A percentile compares a stretch with the other conserved stretches of the same genome.
Conservation (phyloP, 2,888 invertebrate genomes). For the Drosophila demipolita region DNA sequence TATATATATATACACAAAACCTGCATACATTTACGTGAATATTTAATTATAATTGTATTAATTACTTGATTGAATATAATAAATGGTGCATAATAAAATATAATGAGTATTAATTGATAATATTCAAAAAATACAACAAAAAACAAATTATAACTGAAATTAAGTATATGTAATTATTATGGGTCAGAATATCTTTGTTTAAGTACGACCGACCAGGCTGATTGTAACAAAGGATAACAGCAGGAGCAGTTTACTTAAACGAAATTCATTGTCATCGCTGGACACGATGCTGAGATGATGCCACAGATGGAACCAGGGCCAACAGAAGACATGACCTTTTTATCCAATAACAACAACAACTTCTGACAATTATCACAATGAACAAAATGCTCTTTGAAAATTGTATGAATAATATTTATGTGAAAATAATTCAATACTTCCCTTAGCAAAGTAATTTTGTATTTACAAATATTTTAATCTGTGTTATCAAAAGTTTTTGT, state of each 20-base stretch:
- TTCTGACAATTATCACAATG: background rate
- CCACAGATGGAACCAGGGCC: constrained; percentile 13
- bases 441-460: constrained; percentile 3
- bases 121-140: constrained; percentile 1
- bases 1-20: constrained; percentile 33
- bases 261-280: background rate
- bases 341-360: background rate
- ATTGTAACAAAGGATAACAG: background rate
- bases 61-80: constrained; percentile 58
- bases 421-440: background rate
- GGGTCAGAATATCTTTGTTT: background rate
- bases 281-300: background rate
- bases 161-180: background rate
- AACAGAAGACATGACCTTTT: background rate
- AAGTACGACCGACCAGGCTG: background rate
- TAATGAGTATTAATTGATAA: constrained; percentile 4
- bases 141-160: background rate
- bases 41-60: constrained; percentile 52
- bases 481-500: constrained; percentile 57
- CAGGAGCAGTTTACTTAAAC: background rate
- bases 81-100: constrained; percentile 55
- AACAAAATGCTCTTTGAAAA: background rate
- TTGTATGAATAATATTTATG: background rate
- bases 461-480: constrained; percentile 58
- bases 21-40: constrained; percentile 48